Percentiles rank a stretch among this genome's conserved stretches.
Evolutionary conservation across 2,113 vertebrate species (phyloP).

Genomic region (Pelecanoides urinatrix): DNA sequence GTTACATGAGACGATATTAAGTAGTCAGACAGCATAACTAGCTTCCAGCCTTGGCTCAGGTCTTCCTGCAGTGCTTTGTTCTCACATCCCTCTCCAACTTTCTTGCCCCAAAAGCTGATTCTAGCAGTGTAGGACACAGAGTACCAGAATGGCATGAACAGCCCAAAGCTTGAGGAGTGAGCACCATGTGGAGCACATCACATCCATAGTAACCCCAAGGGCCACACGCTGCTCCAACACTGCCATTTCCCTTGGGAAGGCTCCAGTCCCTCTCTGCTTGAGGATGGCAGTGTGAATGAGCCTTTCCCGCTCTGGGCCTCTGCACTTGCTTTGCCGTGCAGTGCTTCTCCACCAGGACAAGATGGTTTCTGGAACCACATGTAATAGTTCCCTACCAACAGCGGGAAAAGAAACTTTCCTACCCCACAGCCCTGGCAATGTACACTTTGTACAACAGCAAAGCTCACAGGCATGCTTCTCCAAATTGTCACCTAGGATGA

Average conservation of each 20-base stretch:
- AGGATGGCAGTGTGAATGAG: fast-evolving
- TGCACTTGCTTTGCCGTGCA: not conserved
- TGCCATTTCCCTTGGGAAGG: not conserved
- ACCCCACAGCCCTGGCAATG: not conserved
- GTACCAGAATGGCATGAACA: not conserved
- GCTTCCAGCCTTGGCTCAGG: not conserved
- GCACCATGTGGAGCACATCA: not conserved
- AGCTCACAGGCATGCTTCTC: not conserved
- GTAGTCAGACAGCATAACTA: not conserved
- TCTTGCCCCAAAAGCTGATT: not conserved
- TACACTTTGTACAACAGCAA: not conserved
- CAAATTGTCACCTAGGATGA: not conserved
- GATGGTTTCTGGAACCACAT: not conserved
- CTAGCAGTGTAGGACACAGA: not conserved
- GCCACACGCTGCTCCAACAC: not conserved
- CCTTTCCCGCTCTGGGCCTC: not conserved
- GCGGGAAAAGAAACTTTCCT: not conserved
- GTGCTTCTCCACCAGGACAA: not conserved
- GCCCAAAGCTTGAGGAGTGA: not conserved
- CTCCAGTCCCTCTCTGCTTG: not conserved
- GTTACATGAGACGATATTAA: not conserved
- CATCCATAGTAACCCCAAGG: not conserved
- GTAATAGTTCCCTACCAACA: not conserved
- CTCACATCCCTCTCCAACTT: not conserved
- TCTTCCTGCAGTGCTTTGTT: not conserved